Base-by-base conservation (phyloP, 1,140 invertebrate genomes). In the Aphaenogaster ashmeadi region DNA sequence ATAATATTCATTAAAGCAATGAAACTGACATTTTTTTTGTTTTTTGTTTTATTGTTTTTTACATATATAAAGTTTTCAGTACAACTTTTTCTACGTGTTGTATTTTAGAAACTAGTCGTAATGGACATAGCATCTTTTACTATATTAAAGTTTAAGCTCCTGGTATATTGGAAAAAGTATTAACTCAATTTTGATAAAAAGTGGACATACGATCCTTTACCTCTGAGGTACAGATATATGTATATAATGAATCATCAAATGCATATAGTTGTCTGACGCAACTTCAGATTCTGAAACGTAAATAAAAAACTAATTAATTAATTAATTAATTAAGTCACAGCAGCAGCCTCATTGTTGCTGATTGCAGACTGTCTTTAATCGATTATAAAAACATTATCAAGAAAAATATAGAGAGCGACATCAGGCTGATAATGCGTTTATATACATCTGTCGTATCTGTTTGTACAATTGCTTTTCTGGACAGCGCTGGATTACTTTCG, bases 401-500 rank as follows among this genome's bases (percentile, higher is more conserved):
- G 15, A 75, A 38, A 54, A 54, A 56, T 74, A 54, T 5, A 74
- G 50, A 52, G 15, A 38, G 3, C 21, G 21, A 77, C 13, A 13
- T 18, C 36, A 60, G 1, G 41, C 5, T 15, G 18, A 27, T 60
- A 60, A 33, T 60, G 41, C 4, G n/a, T 62, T 33, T 47, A 44
- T 44, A 60, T 33, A 77, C 41, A 62, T 62, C 4, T 62, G 56
- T 62, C 69, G 47, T 47, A 44, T 62, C 56, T 62, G 75, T 62
- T 78, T 62, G 9, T 78, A 44, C n/a, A 18, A 62, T 47, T 33
- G 38, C 15, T 78, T 44, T 41, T 13, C 56, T 27, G 21, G 18
- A 27, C 21, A 3, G 36, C 9, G 33, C 3, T 27, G 7, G 36
- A 38, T 75, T 56, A 56, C 11, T 75, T 56, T 78, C 21, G 44